A percentile compares a stretch with the other conserved stretches of the same genome.
These are phyloP conservation scores for Muscicapa striata DNA, from an alignment of 2,797 vertebrate species.

Conservation along the genomic window DNA sequence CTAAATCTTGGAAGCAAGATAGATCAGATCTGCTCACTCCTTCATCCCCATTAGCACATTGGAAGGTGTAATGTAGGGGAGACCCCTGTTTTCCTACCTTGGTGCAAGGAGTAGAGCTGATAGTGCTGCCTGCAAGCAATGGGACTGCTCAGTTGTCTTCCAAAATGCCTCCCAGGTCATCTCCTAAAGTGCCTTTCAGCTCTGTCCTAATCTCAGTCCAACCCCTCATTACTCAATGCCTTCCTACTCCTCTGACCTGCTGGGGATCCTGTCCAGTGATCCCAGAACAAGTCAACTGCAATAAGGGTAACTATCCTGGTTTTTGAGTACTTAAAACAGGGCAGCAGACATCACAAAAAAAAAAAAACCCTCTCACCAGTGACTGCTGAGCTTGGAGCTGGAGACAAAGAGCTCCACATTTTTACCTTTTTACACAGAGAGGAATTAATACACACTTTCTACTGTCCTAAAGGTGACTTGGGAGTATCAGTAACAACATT, in stretches of 20 bases:
- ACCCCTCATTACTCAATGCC: background rate
- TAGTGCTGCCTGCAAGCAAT: background rate
- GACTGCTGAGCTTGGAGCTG: background rate
- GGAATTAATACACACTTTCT: background rate
- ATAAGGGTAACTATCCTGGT: background rate
- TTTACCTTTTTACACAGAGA: background rate
- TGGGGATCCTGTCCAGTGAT: rapidly evolving
- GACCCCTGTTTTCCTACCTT: background rate
- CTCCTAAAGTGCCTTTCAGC: background rate
- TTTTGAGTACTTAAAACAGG: background rate
- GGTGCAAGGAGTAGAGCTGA: background rate
- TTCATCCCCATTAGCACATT: background rate
- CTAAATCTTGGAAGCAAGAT: background rate
- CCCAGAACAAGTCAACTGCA: background rate
- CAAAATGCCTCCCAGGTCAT: background rate
- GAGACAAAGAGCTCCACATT: background rate
- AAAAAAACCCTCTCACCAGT: background rate
- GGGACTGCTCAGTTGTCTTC: background rate
- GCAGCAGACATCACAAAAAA: background rate
- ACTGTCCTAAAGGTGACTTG: background rate
- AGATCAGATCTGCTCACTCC: background rate
- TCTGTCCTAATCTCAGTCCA: background rate
- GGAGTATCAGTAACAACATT: background rate
- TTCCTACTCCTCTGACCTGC: background rate
- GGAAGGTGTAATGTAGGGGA: background rate